phyloP scores from a whole-genome alignment of 2,113 vertebrate genomes.

The Sisor rabdophorus region DNA sequence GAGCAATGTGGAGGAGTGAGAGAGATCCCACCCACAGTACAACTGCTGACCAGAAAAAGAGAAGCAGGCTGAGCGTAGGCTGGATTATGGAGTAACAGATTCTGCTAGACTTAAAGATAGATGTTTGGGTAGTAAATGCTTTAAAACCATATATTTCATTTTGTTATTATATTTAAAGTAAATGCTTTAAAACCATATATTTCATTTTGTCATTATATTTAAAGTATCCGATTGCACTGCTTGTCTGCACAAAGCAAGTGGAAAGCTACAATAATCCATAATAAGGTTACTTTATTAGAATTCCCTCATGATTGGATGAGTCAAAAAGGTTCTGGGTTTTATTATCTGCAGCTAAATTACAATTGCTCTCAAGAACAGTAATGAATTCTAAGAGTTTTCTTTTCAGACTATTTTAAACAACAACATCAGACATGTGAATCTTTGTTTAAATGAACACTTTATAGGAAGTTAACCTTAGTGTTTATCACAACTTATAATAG shows the following conservation, averaged over 20 bases:
- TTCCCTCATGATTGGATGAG: slow-evolving; percentile 20
- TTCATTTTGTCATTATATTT: background rate
- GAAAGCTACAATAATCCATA: slow-evolving; percentile 17
- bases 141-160: no score
- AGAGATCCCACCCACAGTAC: slow-evolving; percentile 46
- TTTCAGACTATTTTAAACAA: slow-evolving; percentile 11
- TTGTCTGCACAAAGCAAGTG: slow-evolving; percentile 7
- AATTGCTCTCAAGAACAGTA: slow-evolving; percentile 37
- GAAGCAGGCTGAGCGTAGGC: slow-evolving; percentile 27
- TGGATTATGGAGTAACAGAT: slow-evolving; percentile 27
- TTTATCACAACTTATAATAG: background rate
- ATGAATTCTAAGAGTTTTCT: slow-evolving; percentile 34
- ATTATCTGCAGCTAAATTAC: slow-evolving; percentile 27
- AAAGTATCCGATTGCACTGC: background rate
- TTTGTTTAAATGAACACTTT: background rate
- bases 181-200: background rate
- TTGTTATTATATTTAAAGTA: background rate
- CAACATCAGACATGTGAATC: background rate
- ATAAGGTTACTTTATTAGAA: slow-evolving; percentile 38
- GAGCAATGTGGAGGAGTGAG: slow-evolving; percentile 20
- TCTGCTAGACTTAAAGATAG: slow-evolving; percentile 6
- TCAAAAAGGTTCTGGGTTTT: slow-evolving; percentile 26
- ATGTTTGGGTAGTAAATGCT: background rate
- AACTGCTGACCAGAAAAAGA: slow-evolving; percentile 33
- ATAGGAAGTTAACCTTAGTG: background rate